Base-by-base conservation (phyloP, 2,888 invertebrate genomes). In the Sinopyrophorus schimmeli region DNA sequence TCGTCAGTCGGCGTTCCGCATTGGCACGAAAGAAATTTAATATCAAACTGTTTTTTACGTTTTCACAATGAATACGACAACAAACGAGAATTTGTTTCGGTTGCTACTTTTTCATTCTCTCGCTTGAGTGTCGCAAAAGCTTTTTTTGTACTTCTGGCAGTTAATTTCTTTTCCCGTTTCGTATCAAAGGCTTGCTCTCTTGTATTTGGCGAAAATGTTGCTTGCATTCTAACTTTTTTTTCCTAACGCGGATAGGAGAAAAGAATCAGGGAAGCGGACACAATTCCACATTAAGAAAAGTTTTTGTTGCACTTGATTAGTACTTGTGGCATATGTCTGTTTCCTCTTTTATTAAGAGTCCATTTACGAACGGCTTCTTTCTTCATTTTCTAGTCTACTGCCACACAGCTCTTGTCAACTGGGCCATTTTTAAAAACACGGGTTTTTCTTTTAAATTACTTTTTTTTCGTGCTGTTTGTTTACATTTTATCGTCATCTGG, bases 301-400 rank as follows among this genome's bases (percentile, higher is more conserved):
- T 47, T 47, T 47, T 40, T 40, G 47, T 35, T 23, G 35, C 28
- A 35, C 27, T 40, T 47, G 35, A 47, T 47, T 35, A 47, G 47
- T 34, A 47, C 47, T 35, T 47, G 47, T 41, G 41, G 41, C 47
- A 41, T 47, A 34, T 41, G 40, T 41, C 34, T 35, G 35, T 41
- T 47, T 47, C 34, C 40, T 15, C 34, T 47, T 40, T 26, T 47
- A 34, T 40, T 34, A 34, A 17, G 32, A 32, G 24, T 31, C 30
- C 41, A 41, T 41, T 41, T 41, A 32, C 20, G 18, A 32, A 32
- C 32, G 32, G 32, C 14, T 32, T 32, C 32, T 20, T 30, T 32
- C 32, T 32, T 32, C 32, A 15, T 32, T 32, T 7, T 11, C 27
- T 27, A 7, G 27, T 7, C 6, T 6, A 27, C 9, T 26, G 5